Evolutionary conservation across 2,113 vertebrate species (phyloP).

Genomic region (Scomber colias): DNA sequence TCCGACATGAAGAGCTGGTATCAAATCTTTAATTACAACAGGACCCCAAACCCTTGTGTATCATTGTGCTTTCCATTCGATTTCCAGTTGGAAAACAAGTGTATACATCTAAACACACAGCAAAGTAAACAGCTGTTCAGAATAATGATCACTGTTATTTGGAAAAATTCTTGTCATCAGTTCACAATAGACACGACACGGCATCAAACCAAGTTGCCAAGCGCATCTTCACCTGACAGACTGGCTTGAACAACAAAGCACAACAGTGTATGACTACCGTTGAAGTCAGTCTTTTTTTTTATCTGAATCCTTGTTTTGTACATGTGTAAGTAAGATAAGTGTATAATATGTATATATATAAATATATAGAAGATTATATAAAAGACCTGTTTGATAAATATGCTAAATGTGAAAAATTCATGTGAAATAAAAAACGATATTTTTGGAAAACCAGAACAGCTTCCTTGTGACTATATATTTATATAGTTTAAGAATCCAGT

Average conservation of each 20-base stretch:
- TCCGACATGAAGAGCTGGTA: conserved; percentile 49
- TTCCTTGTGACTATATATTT: conserved; percentile 32
- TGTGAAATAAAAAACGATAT: conserved; percentile 83
- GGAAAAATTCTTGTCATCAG: not conserved
- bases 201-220: conserved; percentile 67
- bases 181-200: conserved; percentile 50
- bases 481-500: not conserved
- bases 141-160: not conserved
- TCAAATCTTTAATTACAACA: conserved; percentile 29
- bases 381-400: conserved; percentile 82
- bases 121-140: conserved; percentile 10
- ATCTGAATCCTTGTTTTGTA: conserved; percentile 78
- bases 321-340: conserved; percentile 81
- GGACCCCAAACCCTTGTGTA: conserved; percentile 31
- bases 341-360: conserved; percentile 76
- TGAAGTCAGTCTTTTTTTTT: conserved; percentile 60
- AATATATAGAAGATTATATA: conserved; percentile 80
- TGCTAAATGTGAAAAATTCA: conserved; percentile 84
- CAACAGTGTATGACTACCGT: conserved; percentile 71
- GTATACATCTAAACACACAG: not conserved
- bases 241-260: conserved; percentile 67
- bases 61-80: conserved; percentile 34
- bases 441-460: conserved; percentile 75
- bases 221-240: conserved; percentile 66
- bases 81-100: conserved; percentile 21